Conservation (phyloP, 2,113 vertebrate genomes). For the Elachura formosa region DNA sequence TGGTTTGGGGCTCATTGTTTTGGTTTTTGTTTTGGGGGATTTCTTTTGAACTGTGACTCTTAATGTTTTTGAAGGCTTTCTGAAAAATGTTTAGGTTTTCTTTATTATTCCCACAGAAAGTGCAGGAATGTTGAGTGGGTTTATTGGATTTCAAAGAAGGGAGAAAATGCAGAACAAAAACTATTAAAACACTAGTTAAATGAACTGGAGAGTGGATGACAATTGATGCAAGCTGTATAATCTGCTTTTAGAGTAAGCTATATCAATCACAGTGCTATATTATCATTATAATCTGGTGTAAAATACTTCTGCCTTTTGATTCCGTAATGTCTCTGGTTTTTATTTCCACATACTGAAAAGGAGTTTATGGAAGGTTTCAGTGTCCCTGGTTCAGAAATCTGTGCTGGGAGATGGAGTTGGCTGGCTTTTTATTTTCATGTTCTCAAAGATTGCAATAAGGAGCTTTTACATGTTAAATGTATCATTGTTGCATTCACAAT, state of each 20-base stretch:
- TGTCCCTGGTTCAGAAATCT: constrained; percentile 23
- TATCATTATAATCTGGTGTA: constrained; percentile 54
- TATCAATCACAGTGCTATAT: constrained; percentile 49
- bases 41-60: constrained; percentile 57
- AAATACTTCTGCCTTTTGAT: constrained; percentile 60
- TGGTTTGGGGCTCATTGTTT: not conserved
- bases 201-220: constrained; percentile 15
- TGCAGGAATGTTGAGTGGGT: constrained; percentile 31
- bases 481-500: not conserved
- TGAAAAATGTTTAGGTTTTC: constrained; percentile 28
- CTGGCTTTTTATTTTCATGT: constrained; percentile 21
- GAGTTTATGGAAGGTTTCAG: not conserved
- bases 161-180: constrained; percentile 9
- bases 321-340: constrained; percentile 46
- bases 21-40: not conserved
- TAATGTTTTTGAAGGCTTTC: constrained; percentile 37
- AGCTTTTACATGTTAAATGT: not conserved
- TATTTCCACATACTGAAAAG: constrained; percentile 29
- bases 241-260: constrained; percentile 56
- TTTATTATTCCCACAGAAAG: constrained; percentile 23
- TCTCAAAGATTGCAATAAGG: constrained; percentile 18
- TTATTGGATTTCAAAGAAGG: constrained; percentile 48
- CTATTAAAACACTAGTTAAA: not conserved
- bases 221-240: constrained; percentile 57
- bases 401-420: not conserved